A percentile compares a stretch with the other conserved stretches of the same genome.
Conservation (phyloP, 2,888 invertebrate species). For the Terebella lapidaria region DNA sequence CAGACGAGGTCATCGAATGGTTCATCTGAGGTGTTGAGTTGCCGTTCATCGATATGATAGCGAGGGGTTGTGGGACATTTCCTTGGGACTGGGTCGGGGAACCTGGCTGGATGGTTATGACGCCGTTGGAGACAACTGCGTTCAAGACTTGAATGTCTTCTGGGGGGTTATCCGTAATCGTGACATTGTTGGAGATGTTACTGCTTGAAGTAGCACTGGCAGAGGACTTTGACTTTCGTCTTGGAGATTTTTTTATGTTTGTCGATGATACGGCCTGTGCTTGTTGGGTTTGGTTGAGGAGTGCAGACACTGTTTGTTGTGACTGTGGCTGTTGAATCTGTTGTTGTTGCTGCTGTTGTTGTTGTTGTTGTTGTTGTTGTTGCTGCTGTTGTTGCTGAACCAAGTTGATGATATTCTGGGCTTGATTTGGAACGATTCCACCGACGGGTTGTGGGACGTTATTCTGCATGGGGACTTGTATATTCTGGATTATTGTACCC, state of each 20-base stretch:
- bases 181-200: no score
- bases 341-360: background rate
- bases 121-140: background rate
- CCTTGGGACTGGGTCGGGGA: no score
- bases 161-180: no score
- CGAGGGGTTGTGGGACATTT: no score
- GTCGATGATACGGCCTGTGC: background rate
- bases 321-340: conserved; percentile 4
- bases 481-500: conserved; percentile 91
- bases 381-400: conserved; percentile 1
- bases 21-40: no score
- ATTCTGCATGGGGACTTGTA: conserved; percentile 83
- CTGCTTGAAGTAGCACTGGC: background rate
- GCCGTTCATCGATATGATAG: background rate
- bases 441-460: conserved; percentile 54
- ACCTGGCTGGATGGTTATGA: background rate
- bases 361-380: conserved; percentile 11
- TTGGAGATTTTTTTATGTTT: conserved; percentile 3
- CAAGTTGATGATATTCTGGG: conserved; percentile 6
- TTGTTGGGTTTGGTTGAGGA: background rate
- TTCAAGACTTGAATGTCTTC: background rate
- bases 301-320: conserved; percentile 4
- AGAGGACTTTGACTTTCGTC: background rate
- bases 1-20: no score
- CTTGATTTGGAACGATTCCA: no score